These are phyloP conservation scores for Achatina immaculata DNA, from an alignment of 1,140 invertebrate genomes.

Conservation along the genomic window DNA sequence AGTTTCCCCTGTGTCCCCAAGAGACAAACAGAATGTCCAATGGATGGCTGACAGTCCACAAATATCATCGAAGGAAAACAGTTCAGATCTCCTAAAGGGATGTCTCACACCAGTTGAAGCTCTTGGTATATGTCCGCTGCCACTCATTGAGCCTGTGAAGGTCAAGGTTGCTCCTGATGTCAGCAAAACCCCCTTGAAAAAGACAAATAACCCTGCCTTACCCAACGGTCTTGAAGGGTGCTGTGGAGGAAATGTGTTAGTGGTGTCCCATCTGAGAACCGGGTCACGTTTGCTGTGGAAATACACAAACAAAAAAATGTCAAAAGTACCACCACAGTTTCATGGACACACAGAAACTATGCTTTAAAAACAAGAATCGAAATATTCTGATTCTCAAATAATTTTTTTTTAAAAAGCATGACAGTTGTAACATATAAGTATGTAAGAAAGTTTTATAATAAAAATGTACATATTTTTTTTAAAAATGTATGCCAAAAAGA, in stretches of 20 bases:
- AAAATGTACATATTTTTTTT: no score
- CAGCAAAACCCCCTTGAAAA: neutral
- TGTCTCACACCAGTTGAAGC: slow-evolving; percentile 2
- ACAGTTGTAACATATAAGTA: neutral
- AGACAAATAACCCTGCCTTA: neutral
- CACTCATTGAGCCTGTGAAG: neutral
- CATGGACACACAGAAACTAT: slow-evolving; percentile 36
- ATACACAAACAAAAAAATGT: slow-evolving; percentile 59
- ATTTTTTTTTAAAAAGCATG: no score
- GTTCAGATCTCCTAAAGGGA: neutral
- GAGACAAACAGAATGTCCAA: slow-evolving; percentile 14
- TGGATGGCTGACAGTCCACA: neutral
- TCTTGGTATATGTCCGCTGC: neutral
- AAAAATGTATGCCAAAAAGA: no score
- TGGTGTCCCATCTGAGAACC: slow-evolving; percentile 53
- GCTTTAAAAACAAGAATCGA: neutral
- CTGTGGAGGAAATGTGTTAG: neutral
- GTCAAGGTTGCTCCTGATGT: neutral
- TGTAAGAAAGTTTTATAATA: no score
- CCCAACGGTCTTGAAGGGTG: slow-evolving; percentile 33
- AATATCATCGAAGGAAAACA: neutral
- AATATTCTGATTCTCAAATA: neutral
- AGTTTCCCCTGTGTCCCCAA: slow-evolving; percentile 9
- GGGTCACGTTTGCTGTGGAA: slow-evolving; percentile 61
- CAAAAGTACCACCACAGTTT: slow-evolving; percentile 26